Conservation (phyloP, 1,140 invertebrate species). For the Drosophila yakuba region DNA sequence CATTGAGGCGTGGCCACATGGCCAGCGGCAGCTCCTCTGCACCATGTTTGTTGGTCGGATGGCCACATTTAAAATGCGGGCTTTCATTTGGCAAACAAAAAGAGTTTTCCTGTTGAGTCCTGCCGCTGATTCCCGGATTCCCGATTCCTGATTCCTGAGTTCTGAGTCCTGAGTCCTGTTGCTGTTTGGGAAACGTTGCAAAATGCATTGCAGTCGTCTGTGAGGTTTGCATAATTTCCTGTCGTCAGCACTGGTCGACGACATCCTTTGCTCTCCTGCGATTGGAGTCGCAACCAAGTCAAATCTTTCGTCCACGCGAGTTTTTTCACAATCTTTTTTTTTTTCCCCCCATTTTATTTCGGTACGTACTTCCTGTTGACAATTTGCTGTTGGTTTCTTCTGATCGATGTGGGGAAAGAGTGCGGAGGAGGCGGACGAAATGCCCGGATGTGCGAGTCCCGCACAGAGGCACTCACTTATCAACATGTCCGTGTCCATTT, state of each 20-base stretch:
- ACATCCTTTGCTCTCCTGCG: constrained; percentile 14
- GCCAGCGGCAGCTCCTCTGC: constrained; percentile 39
- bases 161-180: constrained; percentile 14
- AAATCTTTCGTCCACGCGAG: constrained; percentile 33
- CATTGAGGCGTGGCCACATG: constrained; percentile 78
- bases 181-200: constrained; percentile 42
- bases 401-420: constrained; percentile 17
- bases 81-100: constrained; percentile 67
- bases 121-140: neutral
- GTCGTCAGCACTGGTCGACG: constrained; percentile 69
- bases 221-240: constrained; percentile 85
- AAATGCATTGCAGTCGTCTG: constrained; percentile 60
- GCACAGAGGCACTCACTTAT: constrained; percentile 52
- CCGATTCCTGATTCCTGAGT: constrained; percentile 2
- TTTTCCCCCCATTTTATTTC: neutral
- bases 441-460: constrained; percentile 57
- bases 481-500: constrained; percentile 52
- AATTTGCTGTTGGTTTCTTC: constrained; percentile 71
- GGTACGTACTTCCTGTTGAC: constrained; percentile 73
- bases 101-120: constrained; percentile 37
- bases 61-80: constrained; percentile 78
- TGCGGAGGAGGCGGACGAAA: neutral
- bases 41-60: constrained; percentile 39
- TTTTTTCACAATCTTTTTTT: constrained; percentile 10
- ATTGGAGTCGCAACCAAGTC: constrained; percentile 34